These are phyloP conservation scores for Bujurquina vittata DNA, from an alignment of 2,113 vertebrate genomes.

Conservation along the genomic window DNA sequence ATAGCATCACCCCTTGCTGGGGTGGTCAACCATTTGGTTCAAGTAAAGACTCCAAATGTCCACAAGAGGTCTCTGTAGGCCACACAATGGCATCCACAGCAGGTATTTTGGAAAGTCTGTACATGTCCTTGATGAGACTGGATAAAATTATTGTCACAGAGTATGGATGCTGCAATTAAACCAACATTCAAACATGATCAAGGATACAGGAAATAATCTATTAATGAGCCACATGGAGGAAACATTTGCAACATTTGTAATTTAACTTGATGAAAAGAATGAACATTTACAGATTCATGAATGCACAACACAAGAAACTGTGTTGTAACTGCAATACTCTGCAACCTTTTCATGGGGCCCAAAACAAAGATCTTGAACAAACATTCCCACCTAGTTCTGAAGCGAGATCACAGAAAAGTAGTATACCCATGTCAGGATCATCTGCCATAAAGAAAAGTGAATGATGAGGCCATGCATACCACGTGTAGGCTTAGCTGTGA, in stretches of 20 bases:
- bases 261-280: not conserved
- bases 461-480: no score
- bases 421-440: no score
- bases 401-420: no score
- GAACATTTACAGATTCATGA: not conserved
- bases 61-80: not conserved
- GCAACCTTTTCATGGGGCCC: no score
- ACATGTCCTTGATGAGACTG: not conserved
- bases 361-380: no score
- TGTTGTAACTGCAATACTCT: no score
- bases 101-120: not conserved
- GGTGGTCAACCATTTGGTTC: not conserved
- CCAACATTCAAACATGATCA: not conserved
- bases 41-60: not conserved
- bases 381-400: no score
- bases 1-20: not conserved
- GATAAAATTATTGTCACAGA: not conserved
- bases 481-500: no score
- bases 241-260: not conserved
- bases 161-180: not conserved
- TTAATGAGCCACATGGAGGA: not conserved
- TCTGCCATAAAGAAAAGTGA: no score
- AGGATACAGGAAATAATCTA: not conserved
- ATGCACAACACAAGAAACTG: not conserved
- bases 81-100: not conserved